These are phyloP conservation scores for Trigoniulus corallinus DNA, from an alignment of 1,140 invertebrate species.

Conservation along the genomic window DNA sequence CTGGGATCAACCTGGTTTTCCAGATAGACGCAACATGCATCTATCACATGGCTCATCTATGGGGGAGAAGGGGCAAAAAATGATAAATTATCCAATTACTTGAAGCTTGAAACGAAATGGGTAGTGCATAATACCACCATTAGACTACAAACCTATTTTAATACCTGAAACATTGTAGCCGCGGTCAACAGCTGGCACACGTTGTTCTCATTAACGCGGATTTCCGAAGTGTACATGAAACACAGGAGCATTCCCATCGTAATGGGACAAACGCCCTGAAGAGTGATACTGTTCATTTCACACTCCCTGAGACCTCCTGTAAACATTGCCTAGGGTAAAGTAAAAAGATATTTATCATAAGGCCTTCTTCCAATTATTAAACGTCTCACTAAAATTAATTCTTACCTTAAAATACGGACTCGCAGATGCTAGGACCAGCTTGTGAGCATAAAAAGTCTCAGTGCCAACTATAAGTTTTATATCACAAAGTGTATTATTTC, in stretches of 20 bases:
- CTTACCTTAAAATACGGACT: slow-evolving; percentile 84
- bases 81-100: not conserved
- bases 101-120: not conserved
- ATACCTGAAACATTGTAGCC: slow-evolving; percentile 85
- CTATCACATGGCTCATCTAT: slow-evolving; percentile 70
- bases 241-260: slow-evolving; percentile 65
- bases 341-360: slow-evolving; percentile 17
- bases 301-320: slow-evolving; percentile 69
- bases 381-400: not conserved
- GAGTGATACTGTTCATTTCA: slow-evolving; percentile 63
- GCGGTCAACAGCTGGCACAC: slow-evolving; percentile 77
- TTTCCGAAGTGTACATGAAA: slow-evolving; percentile 82
- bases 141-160: not conserved
- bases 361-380: not conserved
- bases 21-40: slow-evolving; percentile 75
- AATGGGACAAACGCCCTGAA: slow-evolving; percentile 73
- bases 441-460: slow-evolving; percentile 73
- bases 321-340: slow-evolving; percentile 64
- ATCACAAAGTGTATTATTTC: slow-evolving; percentile 76
- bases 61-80: slow-evolving; percentile 13
- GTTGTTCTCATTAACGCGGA: slow-evolving; percentile 72
- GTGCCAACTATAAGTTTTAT: slow-evolving; percentile 66
- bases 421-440: slow-evolving; percentile 76
- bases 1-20: slow-evolving; percentile 80
- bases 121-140: not conserved